Percentiles rank a stretch among this genome's conserved stretches.
Evolutionary conservation across 2,113 vertebrate species (phyloP).

Genomic region (Jacana jacana): DNA sequence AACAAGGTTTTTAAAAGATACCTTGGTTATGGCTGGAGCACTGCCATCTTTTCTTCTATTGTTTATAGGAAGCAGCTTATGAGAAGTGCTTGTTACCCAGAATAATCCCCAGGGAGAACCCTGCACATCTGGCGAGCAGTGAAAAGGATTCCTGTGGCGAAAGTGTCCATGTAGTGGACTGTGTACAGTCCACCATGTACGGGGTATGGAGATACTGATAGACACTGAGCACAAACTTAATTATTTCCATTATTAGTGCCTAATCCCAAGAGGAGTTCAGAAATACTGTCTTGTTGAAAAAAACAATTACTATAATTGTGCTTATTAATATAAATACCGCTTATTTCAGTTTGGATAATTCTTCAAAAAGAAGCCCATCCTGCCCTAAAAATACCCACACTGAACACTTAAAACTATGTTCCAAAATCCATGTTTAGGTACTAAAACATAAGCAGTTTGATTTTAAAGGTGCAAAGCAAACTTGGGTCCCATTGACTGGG

Average conservation of each 20-base stretch:
- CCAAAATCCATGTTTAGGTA: neutral
- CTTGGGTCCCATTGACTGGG: neutral
- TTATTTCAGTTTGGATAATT: neutral
- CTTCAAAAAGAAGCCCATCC: neutral
- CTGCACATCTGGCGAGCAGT: neutral
- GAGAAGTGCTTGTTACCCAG: neutral
- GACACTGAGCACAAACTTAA: neutral
- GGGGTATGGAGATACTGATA: neutral
- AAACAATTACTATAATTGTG: neutral
- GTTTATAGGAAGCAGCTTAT: neutral
- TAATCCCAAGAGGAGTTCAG: neutral
- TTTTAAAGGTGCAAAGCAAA: constrained; percentile 10
- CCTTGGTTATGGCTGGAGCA: neutral
- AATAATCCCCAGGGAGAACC: neutral
- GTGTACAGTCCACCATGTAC: neutral
- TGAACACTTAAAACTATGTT: neutral
- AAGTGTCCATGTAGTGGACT: neutral
- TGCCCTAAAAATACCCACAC: neutral
- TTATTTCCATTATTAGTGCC: neutral
- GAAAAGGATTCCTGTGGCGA: neutral
- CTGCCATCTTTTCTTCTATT: neutral
- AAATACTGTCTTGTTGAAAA: neutral
- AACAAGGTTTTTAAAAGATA: neutral
- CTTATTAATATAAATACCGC: neutral
- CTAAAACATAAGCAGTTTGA: neutral